These are phyloP conservation scores for Agrilus planipennis DNA, from an alignment of 1,140 invertebrate genomes.

Conservation along the genomic window DNA sequence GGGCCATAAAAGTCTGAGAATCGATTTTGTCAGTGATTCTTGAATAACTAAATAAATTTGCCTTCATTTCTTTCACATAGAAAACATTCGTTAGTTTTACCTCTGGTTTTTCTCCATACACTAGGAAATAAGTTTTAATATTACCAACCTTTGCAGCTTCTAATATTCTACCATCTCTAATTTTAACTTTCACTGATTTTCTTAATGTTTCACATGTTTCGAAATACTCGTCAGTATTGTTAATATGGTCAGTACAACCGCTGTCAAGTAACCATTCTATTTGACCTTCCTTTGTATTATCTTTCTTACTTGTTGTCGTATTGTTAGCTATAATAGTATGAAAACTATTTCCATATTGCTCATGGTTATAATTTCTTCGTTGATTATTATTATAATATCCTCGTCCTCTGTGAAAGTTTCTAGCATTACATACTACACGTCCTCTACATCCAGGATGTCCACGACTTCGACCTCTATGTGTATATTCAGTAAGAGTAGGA, in stretches of 20 bases:
- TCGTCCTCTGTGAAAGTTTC: conserved; percentile 23
- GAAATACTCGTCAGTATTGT: conserved; percentile 30
- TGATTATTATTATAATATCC: too few species aligned
- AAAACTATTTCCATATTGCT: background rate
- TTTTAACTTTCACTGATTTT: conserved; percentile 21
- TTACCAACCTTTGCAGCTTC: conserved; percentile 28
- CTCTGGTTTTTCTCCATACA: conserved; percentile 14
- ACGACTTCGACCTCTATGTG: too few species aligned
- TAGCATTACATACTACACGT: too few species aligned
- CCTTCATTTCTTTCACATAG: conserved; percentile 21
- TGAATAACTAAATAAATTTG: too few species aligned
- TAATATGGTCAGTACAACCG: conserved; percentile 32
- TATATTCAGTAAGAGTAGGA: too few species aligned
- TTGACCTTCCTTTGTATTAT: background rate
- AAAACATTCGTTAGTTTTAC: conserved; percentile 23
- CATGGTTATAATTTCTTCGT: too few species aligned
- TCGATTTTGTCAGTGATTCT: too few species aligned
- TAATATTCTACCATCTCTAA: conserved; percentile 25
- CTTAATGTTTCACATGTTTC: conserved; percentile 22
- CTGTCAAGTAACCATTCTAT: conserved; percentile 18
- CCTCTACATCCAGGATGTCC: too few species aligned
- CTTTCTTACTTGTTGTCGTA: background rate
- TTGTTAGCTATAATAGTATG: background rate
- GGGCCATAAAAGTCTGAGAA: too few species aligned
- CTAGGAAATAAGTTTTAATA: conserved; percentile 15